These are phyloP conservation scores for Strix occidentalis DNA, from an alignment of 2,797 vertebrate species.

Conservation along the genomic window DNA sequence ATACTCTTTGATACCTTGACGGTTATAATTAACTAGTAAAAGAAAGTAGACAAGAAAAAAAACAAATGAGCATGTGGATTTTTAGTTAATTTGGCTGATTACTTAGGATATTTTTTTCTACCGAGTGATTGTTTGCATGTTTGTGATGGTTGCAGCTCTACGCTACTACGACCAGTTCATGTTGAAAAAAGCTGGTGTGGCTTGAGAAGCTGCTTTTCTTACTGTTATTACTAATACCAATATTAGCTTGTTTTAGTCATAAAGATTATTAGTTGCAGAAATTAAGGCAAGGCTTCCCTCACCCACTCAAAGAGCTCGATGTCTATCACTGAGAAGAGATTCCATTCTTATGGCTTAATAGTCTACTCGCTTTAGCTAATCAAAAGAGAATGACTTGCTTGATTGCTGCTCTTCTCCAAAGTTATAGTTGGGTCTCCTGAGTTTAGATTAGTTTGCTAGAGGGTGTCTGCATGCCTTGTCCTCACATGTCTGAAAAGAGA, in stretches of 20 bases:
- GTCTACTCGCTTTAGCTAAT: background rate
- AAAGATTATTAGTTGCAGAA: background rate
- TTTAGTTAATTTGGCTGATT: background rate
- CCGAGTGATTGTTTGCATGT: background rate
- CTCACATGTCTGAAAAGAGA: background rate
- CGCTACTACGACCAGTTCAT: background rate
- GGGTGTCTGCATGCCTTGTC: background rate
- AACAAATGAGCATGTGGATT: accelerated
- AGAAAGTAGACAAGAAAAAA: background rate
- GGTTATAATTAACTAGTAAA: background rate
- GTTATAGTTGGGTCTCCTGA: background rate
- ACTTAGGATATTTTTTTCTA: background rate
- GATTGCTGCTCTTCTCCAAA: background rate
- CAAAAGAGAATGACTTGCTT: background rate
- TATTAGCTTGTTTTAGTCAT: background rate
- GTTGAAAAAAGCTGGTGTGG: background rate
- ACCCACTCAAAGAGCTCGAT: background rate
- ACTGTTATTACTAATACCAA: background rate
- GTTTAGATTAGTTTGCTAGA: background rate
- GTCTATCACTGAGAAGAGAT: background rate
- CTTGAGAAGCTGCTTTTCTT: background rate
- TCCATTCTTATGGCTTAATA: background rate
- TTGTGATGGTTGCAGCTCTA: background rate
- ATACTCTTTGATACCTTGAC: background rate
- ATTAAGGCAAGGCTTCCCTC: background rate